A percentile compares a stretch with the other conserved stretches of the same genome.
Conservation (phyloP, 2,888 invertebrate genomes). For the Yponomeuta malinellus region DNA sequence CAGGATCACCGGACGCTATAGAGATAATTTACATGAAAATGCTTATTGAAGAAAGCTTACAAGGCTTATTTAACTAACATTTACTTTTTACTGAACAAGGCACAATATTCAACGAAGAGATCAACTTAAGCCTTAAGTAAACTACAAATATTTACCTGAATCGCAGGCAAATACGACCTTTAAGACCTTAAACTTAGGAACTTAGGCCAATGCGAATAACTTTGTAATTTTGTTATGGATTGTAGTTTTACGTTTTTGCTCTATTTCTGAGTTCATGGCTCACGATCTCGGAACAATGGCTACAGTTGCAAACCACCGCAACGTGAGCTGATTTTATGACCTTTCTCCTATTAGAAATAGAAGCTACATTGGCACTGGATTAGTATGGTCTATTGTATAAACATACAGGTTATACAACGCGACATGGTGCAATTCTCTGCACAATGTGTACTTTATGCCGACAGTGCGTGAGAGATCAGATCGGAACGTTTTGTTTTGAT, state of each 20-base stretch:
- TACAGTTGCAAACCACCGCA: neutral
- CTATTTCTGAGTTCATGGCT: conserved; percentile 17
- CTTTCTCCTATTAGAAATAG: neutral
- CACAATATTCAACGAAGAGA: neutral
- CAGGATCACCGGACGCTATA: no score
- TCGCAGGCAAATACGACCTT: neutral
- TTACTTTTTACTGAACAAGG: neutral
- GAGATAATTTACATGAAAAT: neutral
- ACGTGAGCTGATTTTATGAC: neutral
- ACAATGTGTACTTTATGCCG: neutral
- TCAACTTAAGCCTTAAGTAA: neutral
- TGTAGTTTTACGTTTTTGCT: conserved; percentile 17
- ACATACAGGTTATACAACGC: neutral
- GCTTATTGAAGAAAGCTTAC: neutral
- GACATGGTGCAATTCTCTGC: conserved; percentile 1
- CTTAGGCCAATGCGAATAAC: neutral
- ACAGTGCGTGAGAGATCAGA: neutral
- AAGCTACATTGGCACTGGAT: neutral
- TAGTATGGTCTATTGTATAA: neutral
- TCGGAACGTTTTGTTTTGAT: neutral
- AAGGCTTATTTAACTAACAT: neutral
- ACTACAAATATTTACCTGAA: neutral
- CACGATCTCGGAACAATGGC: conserved; percentile 17
- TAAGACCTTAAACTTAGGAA: neutral
- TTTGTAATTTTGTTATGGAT: neutral